Base-by-base conservation (phyloP, 2,113 vertebrate species). In the Xiphias gladius region DNA sequence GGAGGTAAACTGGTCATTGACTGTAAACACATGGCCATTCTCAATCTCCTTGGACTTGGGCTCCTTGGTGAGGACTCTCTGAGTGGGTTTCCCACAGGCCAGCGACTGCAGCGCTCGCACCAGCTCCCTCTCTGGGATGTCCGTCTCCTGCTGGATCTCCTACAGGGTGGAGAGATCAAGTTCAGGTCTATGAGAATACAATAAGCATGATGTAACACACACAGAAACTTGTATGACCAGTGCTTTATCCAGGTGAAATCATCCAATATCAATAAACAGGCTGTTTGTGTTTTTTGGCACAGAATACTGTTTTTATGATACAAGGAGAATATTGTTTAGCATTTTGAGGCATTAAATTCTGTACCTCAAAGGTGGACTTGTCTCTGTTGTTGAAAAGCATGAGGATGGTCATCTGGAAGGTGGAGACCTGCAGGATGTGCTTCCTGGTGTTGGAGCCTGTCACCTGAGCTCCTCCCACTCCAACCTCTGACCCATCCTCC, bases 351-450 rank as follows among this genome's bases (percentile, higher is more conserved):
- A n/a, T 20, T 19, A 24, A 63, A 11, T 7, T 35, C 7, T 52
- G 64, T 95, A 99, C 98, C 97, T 99, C 98, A 94, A 99, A 99
- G 0, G 96, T 97, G 7, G 97, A 99, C 86, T 99, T 99, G 87
- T 99, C 98, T 94, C 98, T 96, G 94, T 98, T 99, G 94, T 99
- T 99, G 86, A 99, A 99, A 58, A 99, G 97, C 98, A 99, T 99
- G 86, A 99, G 95, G 95, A 99, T 99, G 17, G 98, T 99, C 98
- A 99, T 99, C 94, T 99, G 98, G 94, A 99, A 99, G 88, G 98
- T 99, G 70, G 98, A 99, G 50, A 99, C 98, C 93, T 99, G 98
- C 83, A 99, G 83, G 94, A 99, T 99, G 95, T 99, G 98, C 93
- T 99, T 99, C 93, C 98, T 95, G 22, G 98, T 98, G 84, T 99